phyloP scores from a whole-genome alignment of 2,888 invertebrate genomes.

The Tridacna gigas region DNA sequence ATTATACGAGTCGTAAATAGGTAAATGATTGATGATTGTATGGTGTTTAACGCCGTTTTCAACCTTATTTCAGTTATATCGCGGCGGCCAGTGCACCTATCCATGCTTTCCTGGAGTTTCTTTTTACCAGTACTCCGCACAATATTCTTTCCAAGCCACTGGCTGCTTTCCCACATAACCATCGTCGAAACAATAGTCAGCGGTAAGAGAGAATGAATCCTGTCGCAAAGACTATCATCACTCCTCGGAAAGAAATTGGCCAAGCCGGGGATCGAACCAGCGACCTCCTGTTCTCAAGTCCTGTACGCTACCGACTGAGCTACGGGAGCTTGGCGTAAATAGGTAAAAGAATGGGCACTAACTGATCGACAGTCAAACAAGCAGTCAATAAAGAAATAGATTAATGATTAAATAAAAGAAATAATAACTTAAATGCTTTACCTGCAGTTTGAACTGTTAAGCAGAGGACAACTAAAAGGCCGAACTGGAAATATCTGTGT shows the following conservation, averaged over 20 bases:
- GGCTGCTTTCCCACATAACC: neutral
- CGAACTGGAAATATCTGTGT: neutral
- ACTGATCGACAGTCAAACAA: too few species aligned
- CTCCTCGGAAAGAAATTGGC: neutral
- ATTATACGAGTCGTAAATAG: too few species aligned
- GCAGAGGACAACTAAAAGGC: neutral
- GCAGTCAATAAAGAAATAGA: neutral
- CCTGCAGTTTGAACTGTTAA: conserved; percentile 12
- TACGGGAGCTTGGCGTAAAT: neutral
- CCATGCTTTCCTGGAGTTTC: neutral
- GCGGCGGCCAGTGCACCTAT: neutral
- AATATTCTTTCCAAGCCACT: neutral
- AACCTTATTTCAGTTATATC: neutral
- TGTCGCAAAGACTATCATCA: neutral
- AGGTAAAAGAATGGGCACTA: too few species aligned
- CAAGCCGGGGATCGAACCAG: neutral
- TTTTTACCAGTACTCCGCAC: neutral
- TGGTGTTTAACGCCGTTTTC: neutral
- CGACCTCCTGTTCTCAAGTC: neutral
- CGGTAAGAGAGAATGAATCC: neutral
- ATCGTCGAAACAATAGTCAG: neutral
- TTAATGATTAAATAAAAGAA: neutral
- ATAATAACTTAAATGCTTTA: neutral
- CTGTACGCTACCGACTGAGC: neutral
- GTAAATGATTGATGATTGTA: neutral